phyloP scores from a whole-genome alignment of 2,797 vertebrate genomes.

The Sebastes goodei region DNA sequence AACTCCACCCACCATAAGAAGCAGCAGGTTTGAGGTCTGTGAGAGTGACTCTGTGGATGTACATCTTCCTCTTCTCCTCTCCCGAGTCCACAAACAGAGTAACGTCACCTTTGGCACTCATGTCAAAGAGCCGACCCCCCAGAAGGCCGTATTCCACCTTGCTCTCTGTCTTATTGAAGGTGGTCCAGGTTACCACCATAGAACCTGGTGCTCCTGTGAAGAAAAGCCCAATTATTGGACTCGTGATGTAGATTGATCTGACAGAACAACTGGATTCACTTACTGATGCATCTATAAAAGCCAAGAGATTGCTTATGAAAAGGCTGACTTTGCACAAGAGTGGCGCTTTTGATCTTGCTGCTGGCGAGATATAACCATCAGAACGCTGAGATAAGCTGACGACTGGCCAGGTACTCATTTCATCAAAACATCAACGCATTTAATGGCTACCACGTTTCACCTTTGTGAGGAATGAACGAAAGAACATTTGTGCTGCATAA shows the following conservation, averaged over 20 bases:
- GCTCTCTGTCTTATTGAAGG: slow-evolving; percentile 80
- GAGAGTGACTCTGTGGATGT: slow-evolving; percentile 87
- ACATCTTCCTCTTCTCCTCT: slow-evolving; percentile 78
- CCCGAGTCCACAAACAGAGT: slow-evolving; percentile 87
- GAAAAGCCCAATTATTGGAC: slow-evolving; percentile 19
- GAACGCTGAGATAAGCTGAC: slow-evolving; percentile 18
- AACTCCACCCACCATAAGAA: slow-evolving; percentile 82
- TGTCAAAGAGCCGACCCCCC: slow-evolving; percentile 74
- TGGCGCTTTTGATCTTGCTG: slow-evolving; percentile 32
- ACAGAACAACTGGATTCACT: slow-evolving; percentile 34
- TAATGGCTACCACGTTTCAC: slow-evolving; percentile 51
- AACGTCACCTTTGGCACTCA: slow-evolving; percentile 70
- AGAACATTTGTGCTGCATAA: not conserved
- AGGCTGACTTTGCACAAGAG: slow-evolving; percentile 25
- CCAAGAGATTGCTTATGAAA: slow-evolving; percentile 20
- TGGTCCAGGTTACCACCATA: slow-evolving; percentile 91
- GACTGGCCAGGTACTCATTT: slow-evolving; percentile 37
- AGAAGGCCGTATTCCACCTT: slow-evolving; percentile 83
- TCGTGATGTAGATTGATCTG: slow-evolving; percentile 4
- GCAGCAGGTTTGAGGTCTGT: slow-evolving; percentile 78
- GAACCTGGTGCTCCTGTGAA: slow-evolving; percentile 80
- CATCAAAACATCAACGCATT: slow-evolving; percentile 28
- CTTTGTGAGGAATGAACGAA: slow-evolving; percentile 12
- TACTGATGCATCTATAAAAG: slow-evolving; percentile 21
- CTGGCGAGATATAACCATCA: slow-evolving; percentile 27